Conservation (phyloP, 2,113 vertebrate species). For the Pseudorasbora parva region DNA sequence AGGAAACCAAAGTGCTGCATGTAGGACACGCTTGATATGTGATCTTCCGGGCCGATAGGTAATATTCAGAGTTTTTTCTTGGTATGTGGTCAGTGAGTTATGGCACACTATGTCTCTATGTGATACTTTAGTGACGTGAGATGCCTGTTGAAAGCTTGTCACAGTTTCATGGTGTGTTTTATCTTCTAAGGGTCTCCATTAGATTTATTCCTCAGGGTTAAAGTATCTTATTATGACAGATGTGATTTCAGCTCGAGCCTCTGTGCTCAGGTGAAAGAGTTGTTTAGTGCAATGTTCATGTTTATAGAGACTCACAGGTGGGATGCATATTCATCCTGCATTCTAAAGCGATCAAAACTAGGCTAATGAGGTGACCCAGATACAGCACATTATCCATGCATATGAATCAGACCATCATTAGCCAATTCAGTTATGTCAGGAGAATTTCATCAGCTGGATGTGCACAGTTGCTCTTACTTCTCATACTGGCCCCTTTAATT, state of each 20-base stretch:
- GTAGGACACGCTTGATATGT: background rate
- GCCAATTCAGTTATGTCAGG: constrained; percentile 54
- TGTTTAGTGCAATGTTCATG: constrained; percentile 13
- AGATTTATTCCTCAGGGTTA: background rate
- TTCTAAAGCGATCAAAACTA: constrained; percentile 43
- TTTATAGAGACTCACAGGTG: constrained; percentile 43
- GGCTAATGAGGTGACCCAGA: constrained; percentile 56
- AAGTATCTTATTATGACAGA: constrained; percentile 31
- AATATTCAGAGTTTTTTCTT: background rate
- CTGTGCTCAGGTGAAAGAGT: constrained; percentile 24
- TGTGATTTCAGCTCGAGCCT: background rate
- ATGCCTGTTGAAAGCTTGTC: background rate
- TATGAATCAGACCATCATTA: constrained; percentile 53
- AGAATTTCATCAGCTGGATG: constrained; percentile 58
- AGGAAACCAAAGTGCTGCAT: constrained; percentile 20
- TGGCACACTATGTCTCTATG: background rate
- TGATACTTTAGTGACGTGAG: background rate
- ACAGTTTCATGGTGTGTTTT: background rate
- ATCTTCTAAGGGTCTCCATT: background rate
- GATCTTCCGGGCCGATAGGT: constrained; percentile 4
- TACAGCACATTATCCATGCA: constrained; percentile 51
- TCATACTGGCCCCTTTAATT: constrained; percentile 44
- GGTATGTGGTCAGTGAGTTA: constrained; percentile 19
- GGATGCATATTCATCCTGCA: constrained; percentile 29
- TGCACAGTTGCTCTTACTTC: constrained; percentile 46